phyloP scores from a whole-genome alignment of 2,797 vertebrate genomes.

The Clarias pachynema region DNA sequence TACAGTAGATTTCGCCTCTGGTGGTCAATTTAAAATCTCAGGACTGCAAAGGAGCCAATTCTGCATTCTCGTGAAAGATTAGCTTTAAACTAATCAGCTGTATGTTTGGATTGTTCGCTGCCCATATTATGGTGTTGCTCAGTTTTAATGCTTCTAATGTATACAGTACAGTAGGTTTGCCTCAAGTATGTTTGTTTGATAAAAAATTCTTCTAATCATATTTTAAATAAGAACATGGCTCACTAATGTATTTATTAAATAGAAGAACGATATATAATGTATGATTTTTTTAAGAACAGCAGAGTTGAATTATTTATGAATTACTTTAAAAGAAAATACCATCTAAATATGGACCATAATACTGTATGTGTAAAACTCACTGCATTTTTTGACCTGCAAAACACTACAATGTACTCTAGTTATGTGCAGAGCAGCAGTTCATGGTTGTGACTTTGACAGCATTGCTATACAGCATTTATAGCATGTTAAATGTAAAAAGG shows the following conservation, averaged over 20 bases:
- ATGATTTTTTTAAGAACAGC: not conserved
- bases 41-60: not conserved
- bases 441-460: not conserved
- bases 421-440: not conserved
- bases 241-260: not conserved
- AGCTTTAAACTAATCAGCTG: not conserved
- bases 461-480: not conserved
- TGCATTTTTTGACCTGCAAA: not conserved
- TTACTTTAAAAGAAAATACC: not conserved
- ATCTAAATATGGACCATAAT: not conserved
- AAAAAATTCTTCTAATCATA: not conserved
- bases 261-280: not conserved
- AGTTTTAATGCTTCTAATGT: not conserved
- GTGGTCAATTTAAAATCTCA: not conserved
- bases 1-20: not conserved
- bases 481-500: too few species aligned
- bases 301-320: not conserved
- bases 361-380: not conserved
- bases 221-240: not conserved
- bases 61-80: not conserved
- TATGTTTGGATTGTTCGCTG: not conserved
- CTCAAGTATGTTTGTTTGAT: not conserved
- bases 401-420: not conserved
- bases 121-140: not conserved
- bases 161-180: not conserved